Evolutionary conservation across 2,113 vertebrate species (phyloP).

Genomic region (Xyliphius kryptos): DNA sequence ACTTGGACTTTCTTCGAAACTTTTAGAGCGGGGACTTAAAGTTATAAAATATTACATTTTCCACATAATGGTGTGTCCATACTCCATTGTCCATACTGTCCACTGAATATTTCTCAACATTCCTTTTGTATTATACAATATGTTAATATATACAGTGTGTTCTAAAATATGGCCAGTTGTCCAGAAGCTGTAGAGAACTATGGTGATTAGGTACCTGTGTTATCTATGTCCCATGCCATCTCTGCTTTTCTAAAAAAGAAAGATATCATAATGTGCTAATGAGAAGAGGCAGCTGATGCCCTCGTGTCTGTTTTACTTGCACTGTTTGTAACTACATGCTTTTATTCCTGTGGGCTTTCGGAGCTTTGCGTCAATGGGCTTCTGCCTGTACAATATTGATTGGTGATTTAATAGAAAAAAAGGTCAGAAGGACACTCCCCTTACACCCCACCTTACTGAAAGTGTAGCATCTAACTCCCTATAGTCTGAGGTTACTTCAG

Average conservation of each 20-base stretch:
- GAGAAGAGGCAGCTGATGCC: constrained; percentile 65
- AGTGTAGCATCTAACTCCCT: constrained; percentile 30
- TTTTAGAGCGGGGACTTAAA: too few relatives aligned
- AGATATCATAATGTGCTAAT: constrained; percentile 71
- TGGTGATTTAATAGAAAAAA: constrained; percentile 79
- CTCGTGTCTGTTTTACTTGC: constrained; percentile 56
- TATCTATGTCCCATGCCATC: constrained; percentile 25
- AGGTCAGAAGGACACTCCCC: constrained; percentile 72
- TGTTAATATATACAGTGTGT: too few relatives aligned
- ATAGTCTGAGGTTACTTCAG: constrained; percentile 40
- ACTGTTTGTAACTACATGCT: constrained; percentile 69
- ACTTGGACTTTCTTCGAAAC: too few relatives aligned
- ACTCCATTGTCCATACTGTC: neutral
- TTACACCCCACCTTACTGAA: constrained; percentile 39
- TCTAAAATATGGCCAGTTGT: too few relatives aligned
- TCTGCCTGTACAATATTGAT: constrained; percentile 77
- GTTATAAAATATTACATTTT: too few relatives aligned
- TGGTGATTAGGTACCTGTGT: constrained; percentile 36
- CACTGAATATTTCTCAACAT: too few relatives aligned
- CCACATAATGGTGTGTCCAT: neutral
- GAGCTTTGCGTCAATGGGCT: constrained; percentile 67
- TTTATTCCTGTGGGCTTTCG: constrained; percentile 53
- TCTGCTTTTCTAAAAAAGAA: constrained; percentile 53
- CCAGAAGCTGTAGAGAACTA: constrained; percentile 22
- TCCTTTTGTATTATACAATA: too few relatives aligned